Percentiles rank a stretch among this genome's conserved stretches.
Evolutionary conservation across 1,140 invertebrate genomes (phyloP).

Genomic region (Conopomorpha cramerella): DNA sequence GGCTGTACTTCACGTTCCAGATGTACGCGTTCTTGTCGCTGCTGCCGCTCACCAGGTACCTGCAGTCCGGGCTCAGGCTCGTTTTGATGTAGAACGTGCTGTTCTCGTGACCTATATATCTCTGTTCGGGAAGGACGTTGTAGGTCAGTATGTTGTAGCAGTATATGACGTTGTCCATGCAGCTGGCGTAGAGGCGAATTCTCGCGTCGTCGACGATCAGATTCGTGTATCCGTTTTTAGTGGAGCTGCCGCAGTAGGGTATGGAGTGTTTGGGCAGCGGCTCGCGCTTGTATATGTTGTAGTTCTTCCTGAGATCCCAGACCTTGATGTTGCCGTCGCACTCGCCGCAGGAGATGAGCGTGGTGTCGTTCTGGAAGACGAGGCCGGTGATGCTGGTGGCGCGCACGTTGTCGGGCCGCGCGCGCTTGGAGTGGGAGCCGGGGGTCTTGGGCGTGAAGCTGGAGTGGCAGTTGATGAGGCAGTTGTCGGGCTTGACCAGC

Average conservation of each 20-base stretch:
- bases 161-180: constrained; percentile 85
- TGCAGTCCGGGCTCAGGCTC: constrained; percentile 76
- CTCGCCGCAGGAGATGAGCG: constrained; percentile 79
- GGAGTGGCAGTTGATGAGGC: constrained; percentile 65
- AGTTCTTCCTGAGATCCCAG: constrained; percentile 86
- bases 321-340: constrained; percentile 84
- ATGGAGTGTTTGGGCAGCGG: constrained; percentile 74
- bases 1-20: constrained; percentile 71
- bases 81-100: constrained; percentile 83
- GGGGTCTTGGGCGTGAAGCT: constrained; percentile 47
- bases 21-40: constrained; percentile 84
- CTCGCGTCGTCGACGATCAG: constrained; percentile 72
- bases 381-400: constrained; percentile 73
- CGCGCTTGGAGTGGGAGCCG: constrained; percentile 46
- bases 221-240: constrained; percentile 77
- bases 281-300: constrained; percentile 69
- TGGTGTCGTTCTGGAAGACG: constrained; percentile 77
- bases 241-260: constrained; percentile 70
- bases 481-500: constrained; percentile 65
- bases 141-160: constrained; percentile 79
- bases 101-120: constrained; percentile 73
- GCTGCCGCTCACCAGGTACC: constrained; percentile 82
- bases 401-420: constrained; percentile 26
- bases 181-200: constrained; percentile 80
- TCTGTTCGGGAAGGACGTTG: constrained; percentile 65